Evolutionary conservation across 1,140 invertebrate species (phyloP).

Genomic region (Mya arenaria): DNA sequence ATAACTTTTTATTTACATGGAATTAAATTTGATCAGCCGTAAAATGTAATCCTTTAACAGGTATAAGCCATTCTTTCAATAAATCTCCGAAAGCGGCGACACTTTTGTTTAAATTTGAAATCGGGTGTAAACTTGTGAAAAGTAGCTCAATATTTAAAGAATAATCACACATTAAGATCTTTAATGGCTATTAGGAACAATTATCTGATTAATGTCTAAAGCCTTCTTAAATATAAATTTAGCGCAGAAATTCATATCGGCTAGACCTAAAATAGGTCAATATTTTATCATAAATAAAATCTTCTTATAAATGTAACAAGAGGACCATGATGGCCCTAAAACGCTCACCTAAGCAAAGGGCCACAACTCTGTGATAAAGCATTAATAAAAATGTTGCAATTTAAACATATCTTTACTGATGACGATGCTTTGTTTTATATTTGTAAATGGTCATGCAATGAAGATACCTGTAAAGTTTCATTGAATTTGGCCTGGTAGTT

Average conservation of each 20-base stretch:
- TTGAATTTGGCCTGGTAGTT: too few species aligned
- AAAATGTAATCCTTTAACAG: conserved; percentile 47
- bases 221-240: not conserved
- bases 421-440: too few species aligned
- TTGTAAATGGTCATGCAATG: too few species aligned
- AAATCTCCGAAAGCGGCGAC: conserved; percentile 29
- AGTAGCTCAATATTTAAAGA: not conserved
- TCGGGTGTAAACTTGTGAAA: not conserved
- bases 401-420: too few species aligned
- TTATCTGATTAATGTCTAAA: conserved; percentile 35
- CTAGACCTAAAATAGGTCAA: too few species aligned
- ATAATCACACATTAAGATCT: conserved; percentile 49
- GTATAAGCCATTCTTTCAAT: conserved; percentile 33
- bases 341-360: too few species aligned
- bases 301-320: conserved; percentile 18
- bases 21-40: not conserved
- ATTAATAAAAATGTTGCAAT: too few species aligned
- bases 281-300: too few species aligned
- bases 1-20: not conserved
- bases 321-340: too few species aligned
- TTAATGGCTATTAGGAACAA: conserved; percentile 51
- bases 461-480: too few species aligned
- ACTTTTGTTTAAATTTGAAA: not conserved
- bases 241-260: too few species aligned
- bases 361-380: too few species aligned